These are phyloP conservation scores for Heliconius hermathena DNA, from an alignment of 1,140 invertebrate genomes.

Conservation along the genomic window DNA sequence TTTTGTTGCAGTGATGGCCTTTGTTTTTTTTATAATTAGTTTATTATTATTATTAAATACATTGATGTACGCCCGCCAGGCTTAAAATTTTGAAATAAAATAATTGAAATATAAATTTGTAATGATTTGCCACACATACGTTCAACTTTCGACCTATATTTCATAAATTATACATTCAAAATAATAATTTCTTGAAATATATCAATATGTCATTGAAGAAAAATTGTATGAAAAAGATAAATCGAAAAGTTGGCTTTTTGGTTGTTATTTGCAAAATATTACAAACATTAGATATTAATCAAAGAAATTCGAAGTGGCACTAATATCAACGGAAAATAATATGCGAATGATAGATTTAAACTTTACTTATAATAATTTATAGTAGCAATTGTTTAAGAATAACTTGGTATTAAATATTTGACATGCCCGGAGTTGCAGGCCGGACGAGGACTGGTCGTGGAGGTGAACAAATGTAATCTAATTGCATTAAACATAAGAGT, in stretches of 20 bases:
- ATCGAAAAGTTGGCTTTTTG: too few relatives aligned
- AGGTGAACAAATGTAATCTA: conserved; percentile 17
- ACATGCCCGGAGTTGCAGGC: neutral
- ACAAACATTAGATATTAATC: neutral
- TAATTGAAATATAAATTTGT: conserved; percentile 9
- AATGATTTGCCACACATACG: neutral
- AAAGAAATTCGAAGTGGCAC: neutral
- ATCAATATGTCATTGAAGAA: too few relatives aligned
- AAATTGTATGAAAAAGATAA: too few relatives aligned
- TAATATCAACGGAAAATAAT: neutral
- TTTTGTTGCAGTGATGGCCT: neutral
- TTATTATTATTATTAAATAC: neutral
- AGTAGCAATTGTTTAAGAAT: conserved; percentile 8
- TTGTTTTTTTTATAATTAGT: neutral
- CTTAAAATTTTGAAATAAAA: conserved; percentile 1
- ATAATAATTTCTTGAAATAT: neutral
- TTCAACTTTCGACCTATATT: neutral
- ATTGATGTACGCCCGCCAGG: neutral
- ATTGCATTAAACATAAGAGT: conserved; percentile 49
- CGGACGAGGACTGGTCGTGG: neutral
- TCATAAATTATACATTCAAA: neutral
- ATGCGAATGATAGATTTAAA: conserved; percentile 27
- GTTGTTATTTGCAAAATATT: neutral
- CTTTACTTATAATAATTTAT: conserved; percentile 1
- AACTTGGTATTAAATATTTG: neutral